These are phyloP conservation scores for Zophobas atratus DNA, from an alignment of 1,140 invertebrate species.

Conservation along the genomic window DNA sequence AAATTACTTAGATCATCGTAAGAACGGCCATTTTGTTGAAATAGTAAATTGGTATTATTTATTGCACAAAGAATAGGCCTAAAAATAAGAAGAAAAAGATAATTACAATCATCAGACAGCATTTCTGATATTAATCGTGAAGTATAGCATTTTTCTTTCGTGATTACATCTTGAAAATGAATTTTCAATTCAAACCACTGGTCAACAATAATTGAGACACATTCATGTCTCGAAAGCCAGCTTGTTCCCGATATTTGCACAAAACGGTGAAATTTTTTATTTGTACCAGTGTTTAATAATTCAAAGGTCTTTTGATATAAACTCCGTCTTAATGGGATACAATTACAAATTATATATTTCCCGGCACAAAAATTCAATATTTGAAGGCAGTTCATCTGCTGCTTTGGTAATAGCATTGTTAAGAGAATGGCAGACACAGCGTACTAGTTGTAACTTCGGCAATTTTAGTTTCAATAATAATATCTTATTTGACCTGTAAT, in stretches of 20 bases:
- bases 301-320: background rate
- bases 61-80: background rate
- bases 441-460: background rate
- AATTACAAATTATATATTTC: conserved; percentile 20
- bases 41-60: background rate
- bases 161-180: background rate
- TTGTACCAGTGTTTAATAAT: background rate
- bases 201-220: background rate
- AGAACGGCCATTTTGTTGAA: background rate
- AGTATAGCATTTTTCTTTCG: conserved; percentile 1
- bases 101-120: background rate
- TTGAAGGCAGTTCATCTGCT: conserved; percentile 11
- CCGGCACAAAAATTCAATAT: background rate
- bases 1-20: no score
- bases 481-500: background rate
- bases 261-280: conserved; percentile 19
- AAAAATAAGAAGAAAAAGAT: background rate
- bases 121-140: background rate
- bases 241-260: conserved; percentile 7
- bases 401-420: conserved; percentile 2
- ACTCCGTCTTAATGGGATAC: background rate
- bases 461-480: background rate
- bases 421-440: conserved; percentile 27
- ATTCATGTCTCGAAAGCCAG: conserved; percentile 8
- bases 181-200: background rate